Conservation (phyloP, 2,888 invertebrate species). For the Calephelis perditalis region DNA sequence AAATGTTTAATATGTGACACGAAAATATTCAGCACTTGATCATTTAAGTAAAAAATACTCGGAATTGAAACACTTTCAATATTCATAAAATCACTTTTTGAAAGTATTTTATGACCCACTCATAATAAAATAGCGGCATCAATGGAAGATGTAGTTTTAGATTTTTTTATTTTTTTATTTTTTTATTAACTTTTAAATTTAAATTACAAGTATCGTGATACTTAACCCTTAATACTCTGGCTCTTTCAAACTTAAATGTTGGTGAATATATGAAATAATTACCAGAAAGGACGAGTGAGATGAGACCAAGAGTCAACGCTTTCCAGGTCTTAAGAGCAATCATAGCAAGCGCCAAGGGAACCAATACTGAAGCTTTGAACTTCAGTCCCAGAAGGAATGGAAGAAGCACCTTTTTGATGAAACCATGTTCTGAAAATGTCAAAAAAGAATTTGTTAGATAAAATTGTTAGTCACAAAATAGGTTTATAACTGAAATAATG, state of each 20-base stretch:
- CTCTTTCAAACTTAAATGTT: not conserved
- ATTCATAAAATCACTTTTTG: too few relatives aligned
- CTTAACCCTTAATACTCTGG: not conserved
- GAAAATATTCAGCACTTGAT: too few relatives aligned
- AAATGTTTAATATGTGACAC: too few relatives aligned
- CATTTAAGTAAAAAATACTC: too few relatives aligned
- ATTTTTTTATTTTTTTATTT: too few relatives aligned
- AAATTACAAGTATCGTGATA: too few relatives aligned
- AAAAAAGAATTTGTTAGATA: constrained; percentile 5
- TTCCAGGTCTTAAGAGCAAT: constrained; percentile 95
- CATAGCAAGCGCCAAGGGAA: constrained; percentile 87
- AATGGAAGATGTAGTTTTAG: too few relatives aligned
- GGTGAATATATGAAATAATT: constrained; percentile 20
- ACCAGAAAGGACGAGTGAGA: constrained; percentile 90
- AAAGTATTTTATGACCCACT: too few relatives aligned
- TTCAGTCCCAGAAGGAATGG: constrained; percentile 92
- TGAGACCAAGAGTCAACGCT: constrained; percentile 89
- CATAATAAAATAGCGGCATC: too few relatives aligned
- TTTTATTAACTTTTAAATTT: too few relatives aligned
- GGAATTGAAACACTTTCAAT: too few relatives aligned
- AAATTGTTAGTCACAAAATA: not conserved
- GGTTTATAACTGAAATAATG: not conserved
- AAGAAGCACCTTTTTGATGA: constrained; percentile 90
- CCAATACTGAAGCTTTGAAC: constrained; percentile 90
- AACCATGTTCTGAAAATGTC: constrained; percentile 82